These are phyloP conservation scores for Aleiodes alternator DNA, from an alignment of 2,888 invertebrate genomes.

Conservation along the genomic window DNA sequence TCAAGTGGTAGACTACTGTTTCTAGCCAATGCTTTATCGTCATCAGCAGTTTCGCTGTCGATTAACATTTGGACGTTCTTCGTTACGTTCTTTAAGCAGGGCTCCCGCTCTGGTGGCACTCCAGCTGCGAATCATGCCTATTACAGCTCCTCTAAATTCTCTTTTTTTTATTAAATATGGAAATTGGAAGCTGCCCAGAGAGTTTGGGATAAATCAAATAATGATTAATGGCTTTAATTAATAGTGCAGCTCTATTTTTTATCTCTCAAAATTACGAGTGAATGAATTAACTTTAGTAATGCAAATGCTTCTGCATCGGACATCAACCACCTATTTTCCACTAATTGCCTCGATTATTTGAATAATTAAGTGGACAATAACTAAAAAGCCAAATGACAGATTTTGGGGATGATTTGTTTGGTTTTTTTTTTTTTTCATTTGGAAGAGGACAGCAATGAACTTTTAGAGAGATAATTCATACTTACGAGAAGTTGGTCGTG, in stretches of 20 bases:
- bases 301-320: slow-evolving; percentile 22
- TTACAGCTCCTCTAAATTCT: slow-evolving; percentile 27
- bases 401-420: neutral
- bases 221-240: slow-evolving; percentile 19
- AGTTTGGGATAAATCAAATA: slow-evolving; percentile 5
- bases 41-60: slow-evolving; percentile 78
- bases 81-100: slow-evolving; percentile 79
- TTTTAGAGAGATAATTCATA: slow-evolving; percentile 47
- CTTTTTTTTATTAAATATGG: slow-evolving; percentile 26
- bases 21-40: slow-evolving; percentile 77
- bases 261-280: slow-evolving; percentile 8
- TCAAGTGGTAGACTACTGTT: slow-evolving; percentile 80
- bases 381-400: neutral
- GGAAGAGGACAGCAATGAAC: too few species aligned
- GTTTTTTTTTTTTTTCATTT: too few species aligned
- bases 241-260: neutral
- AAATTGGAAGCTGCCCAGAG: slow-evolving; percentile 33
- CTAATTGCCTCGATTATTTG: slow-evolving; percentile 26
- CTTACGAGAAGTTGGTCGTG: slow-evolving; percentile 79
- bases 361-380: slow-evolving; percentile 11
- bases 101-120: slow-evolving; percentile 77
- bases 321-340: slow-evolving; percentile 12
- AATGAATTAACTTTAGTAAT: slow-evolving; percentile 20
- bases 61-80: slow-evolving; percentile 77
- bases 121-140: slow-evolving; percentile 68